phyloP scores from a whole-genome alignment of 2,797 vertebrate species.

The Hoplostethus atlanticus region DNA sequence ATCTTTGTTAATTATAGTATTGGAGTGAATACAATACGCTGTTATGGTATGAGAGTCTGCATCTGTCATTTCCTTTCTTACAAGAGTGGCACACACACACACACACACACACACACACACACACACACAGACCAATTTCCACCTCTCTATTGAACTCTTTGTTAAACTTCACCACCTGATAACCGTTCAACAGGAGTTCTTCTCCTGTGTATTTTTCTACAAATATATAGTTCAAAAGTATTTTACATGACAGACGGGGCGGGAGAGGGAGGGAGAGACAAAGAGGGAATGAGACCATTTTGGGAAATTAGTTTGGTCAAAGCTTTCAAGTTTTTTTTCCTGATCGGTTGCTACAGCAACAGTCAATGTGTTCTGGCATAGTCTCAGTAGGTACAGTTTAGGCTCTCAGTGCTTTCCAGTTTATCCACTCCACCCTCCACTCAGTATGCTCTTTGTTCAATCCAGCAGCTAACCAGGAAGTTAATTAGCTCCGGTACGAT shows the following conservation, averaged over 20 bases:
- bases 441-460: constrained; percentile 15
- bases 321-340: constrained; percentile 33
- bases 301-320: constrained; percentile 40
- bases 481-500: constrained; percentile 27
- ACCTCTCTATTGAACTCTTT: too few species aligned
- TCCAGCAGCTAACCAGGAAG: constrained; percentile 19
- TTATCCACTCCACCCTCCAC: constrained; percentile 33
- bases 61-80: not conserved
- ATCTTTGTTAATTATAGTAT: not conserved
- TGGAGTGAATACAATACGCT: not conserved
- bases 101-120: too few species aligned
- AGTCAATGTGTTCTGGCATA: constrained; percentile 51
- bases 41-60: too few species aligned
- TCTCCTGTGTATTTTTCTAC: too few species aligned
- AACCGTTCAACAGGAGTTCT: not conserved
- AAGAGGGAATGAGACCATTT: constrained; percentile 9
- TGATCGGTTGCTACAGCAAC: constrained; percentile 68
- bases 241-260: not conserved
- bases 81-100: not conserved
- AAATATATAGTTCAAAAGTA: not conserved
- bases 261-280: not conserved
- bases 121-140: too few species aligned
- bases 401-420: constrained; percentile 38
- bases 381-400: constrained; percentile 54
- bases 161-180: not conserved